Evolutionary conservation across 2,797 vertebrate genomes (phyloP).

Genomic region (Tamandua tetradactyla): DNA sequence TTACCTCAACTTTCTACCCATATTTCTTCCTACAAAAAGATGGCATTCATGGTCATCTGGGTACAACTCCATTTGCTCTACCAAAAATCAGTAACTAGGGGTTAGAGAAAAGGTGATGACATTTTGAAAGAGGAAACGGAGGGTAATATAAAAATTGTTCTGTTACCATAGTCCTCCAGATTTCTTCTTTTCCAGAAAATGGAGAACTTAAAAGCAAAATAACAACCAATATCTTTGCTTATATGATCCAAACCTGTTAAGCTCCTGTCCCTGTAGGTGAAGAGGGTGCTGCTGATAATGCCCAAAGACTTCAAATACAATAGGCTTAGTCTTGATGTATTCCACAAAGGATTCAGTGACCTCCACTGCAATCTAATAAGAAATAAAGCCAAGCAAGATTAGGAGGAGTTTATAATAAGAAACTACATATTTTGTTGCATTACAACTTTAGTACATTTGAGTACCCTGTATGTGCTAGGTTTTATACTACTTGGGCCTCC

Average conservation of each 20-base stretch:
- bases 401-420: neutral
- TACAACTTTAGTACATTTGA: neutral
- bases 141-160: neutral
- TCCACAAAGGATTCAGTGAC: conserved; percentile 98
- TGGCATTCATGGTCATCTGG: neutral
- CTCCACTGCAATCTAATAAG: conserved; percentile 94
- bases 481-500: neutral
- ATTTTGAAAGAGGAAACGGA: neutral
- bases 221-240: neutral
- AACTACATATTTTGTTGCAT: neutral
- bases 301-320: conserved; percentile 99
- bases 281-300: conserved; percentile 98
- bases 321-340: conserved; percentile 96
- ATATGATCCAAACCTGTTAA: conserved; percentile 88
- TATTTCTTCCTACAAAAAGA: conserved; percentile 6
- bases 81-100: neutral
- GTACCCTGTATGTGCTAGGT: neutral
- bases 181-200: neutral
- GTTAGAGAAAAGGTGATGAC: neutral
- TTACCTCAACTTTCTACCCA: neutral
- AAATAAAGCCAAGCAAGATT: conserved; percentile 18
- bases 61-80: neutral
- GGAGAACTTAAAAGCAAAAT: neutral
- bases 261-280: conserved; percentile 93
- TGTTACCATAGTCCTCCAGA: conserved; percentile 11